Evolutionary conservation across 2,888 invertebrate genomes (phyloP).

Genomic region (Apodemia mormo): DNA sequence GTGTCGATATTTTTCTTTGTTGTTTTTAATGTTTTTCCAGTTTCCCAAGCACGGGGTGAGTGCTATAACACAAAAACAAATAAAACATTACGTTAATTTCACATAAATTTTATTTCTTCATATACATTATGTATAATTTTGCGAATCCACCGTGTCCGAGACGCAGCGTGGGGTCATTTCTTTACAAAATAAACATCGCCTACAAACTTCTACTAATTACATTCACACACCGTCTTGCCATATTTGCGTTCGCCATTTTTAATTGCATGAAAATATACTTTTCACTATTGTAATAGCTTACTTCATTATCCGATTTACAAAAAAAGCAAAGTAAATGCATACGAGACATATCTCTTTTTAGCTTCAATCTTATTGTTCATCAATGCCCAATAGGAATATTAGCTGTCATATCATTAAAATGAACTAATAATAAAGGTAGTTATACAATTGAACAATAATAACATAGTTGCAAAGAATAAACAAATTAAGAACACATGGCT

Average conservation of each 20-base stretch:
- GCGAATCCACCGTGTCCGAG: constrained; percentile 80
- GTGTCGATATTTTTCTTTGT: too few relatives aligned
- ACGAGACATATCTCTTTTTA: constrained; percentile 7
- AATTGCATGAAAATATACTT: constrained; percentile 70
- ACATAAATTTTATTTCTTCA: constrained; percentile 81
- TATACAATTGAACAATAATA: constrained; percentile 28
- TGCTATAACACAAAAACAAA: constrained; percentile 23
- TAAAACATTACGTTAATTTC: constrained; percentile 60
- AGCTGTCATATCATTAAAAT: constrained; percentile 17
- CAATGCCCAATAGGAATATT: neutral
- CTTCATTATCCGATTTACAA: constrained; percentile 28
- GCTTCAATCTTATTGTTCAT: constrained; percentile 1
- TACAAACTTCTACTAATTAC: constrained; percentile 70
- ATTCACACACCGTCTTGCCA: constrained; percentile 62
- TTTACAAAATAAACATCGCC: constrained; percentile 73
- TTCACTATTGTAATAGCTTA: constrained; percentile 53
- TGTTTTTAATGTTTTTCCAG: too few relatives aligned
- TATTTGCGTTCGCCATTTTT: constrained; percentile 59
- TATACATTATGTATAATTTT: constrained; percentile 80
- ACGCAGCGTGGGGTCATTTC: constrained; percentile 68
- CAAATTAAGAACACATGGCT: constrained; percentile 48
- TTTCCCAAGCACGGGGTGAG: too few relatives aligned
- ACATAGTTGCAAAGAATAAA: constrained; percentile 34
- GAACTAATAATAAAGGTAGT: constrained; percentile 22
- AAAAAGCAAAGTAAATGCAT: constrained; percentile 37